Evolutionary conservation across 2,888 invertebrate species (phyloP).

Genomic region (Polylopha cassiicola): DNA sequence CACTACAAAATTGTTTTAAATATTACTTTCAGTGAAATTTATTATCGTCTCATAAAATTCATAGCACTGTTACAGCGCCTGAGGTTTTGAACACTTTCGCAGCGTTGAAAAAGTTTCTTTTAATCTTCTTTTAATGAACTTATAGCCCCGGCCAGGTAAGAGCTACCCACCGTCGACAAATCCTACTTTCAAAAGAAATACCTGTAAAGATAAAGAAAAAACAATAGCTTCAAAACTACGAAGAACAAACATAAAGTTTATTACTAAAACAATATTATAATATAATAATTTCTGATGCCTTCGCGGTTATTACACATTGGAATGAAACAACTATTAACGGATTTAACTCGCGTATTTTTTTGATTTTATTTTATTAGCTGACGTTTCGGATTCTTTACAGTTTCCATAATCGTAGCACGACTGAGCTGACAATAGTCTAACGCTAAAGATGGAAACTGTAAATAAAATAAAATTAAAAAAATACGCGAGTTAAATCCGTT

Average conservation of each 20-base stretch:
- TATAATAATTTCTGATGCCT: too few species aligned
- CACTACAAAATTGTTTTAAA: constrained; percentile 25
- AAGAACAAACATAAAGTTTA: neutral
- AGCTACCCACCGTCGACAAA: constrained; percentile 42
- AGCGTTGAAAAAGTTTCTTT: constrained; percentile 51
- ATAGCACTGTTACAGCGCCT: constrained; percentile 28
- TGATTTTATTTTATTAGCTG: too few species aligned
- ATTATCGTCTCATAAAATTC: constrained; percentile 44
- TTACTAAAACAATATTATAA: too few species aligned
- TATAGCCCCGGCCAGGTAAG: constrained; percentile 47
- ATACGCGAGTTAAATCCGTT: too few species aligned
- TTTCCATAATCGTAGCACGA: too few species aligned
- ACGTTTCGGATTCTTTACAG: too few species aligned
- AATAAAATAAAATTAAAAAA: too few species aligned
- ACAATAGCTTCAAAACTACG: constrained; percentile 21
- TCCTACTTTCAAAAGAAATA: constrained; percentile 29
- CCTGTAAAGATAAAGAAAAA: constrained; percentile 22
- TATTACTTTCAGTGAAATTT: constrained; percentile 33
- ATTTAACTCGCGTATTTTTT: too few species aligned
- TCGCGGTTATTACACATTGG: too few species aligned
- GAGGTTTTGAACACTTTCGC: constrained; percentile 41
- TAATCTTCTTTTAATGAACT: constrained; percentile 68
- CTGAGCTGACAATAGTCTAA: neutral
- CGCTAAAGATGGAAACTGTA: neutral
- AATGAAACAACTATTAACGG: too few species aligned